A percentile compares a stretch with the other conserved stretches of the same genome.
These are phyloP conservation scores for Microcebus murinus DNA, from an alignment of 2,113 vertebrate genomes.

Conservation along the genomic window DNA sequence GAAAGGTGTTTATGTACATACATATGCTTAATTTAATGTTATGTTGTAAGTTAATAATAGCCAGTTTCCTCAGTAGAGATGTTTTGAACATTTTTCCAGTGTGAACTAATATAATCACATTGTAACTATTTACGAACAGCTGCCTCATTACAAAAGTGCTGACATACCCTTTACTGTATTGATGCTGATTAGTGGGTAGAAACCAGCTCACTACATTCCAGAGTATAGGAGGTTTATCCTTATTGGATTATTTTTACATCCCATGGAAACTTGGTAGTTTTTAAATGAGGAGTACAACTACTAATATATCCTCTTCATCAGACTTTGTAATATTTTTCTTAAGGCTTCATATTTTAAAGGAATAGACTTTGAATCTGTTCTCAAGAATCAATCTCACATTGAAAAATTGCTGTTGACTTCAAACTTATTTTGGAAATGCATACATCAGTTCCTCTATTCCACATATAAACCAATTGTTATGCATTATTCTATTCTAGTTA, in stretches of 20 bases:
- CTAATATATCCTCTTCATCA: not conserved
- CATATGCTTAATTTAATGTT: conserved; percentile 40
- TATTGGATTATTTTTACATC: conserved; percentile 51
- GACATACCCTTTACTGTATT: conserved; percentile 51
- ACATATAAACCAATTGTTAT: not conserved
- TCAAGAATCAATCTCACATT: not conserved
- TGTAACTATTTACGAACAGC: conserved; percentile 52
- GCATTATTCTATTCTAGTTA: not conserved
- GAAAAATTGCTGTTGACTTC: conserved; percentile 48
- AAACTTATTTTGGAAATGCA: not conserved
- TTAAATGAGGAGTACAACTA: not conserved
- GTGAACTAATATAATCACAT: conserved; percentile 59
- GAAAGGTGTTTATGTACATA: not conserved
- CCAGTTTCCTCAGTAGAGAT: not conserved
- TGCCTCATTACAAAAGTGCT: conserved; percentile 70
- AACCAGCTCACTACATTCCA: not conserved
- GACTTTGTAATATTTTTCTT: not conserved
- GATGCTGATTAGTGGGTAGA: conserved; percentile 59
- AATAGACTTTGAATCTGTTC: conserved; percentile 24
- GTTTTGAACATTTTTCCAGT: conserved; percentile 30
- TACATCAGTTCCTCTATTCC: not conserved
- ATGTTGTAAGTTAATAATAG: conserved; percentile 46
- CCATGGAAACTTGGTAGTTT: not conserved
- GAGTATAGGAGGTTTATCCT: conserved; percentile 24
- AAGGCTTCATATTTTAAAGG: conserved; percentile 26